Conservation (phyloP, 2,888 invertebrate genomes). For the Tetropium fuscum region DNA sequence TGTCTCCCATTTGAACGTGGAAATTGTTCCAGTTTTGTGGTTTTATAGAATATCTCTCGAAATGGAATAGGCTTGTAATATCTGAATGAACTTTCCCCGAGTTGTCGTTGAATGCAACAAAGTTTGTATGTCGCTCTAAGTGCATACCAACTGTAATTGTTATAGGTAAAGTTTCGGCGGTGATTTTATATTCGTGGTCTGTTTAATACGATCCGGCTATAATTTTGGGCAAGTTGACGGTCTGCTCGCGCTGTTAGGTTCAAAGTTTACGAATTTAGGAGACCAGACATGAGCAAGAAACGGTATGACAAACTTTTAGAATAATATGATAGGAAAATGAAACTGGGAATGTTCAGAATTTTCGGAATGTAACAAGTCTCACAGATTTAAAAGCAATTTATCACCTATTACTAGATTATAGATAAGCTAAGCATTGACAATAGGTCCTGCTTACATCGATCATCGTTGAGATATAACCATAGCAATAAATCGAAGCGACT, state of each 20-base stretch:
- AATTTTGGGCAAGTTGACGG: constrained; percentile 52
- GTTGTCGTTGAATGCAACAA: constrained; percentile 41
- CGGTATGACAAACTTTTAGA: background rate
- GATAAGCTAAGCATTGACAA: no score
- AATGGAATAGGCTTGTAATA: constrained; percentile 45
- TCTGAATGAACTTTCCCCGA: constrained; percentile 39
- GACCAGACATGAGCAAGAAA: background rate
- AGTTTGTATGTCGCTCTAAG: constrained; percentile 48
- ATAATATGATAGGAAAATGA: background rate
- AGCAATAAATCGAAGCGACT: no score
- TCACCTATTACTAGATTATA: no score
- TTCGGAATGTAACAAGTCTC: background rate
- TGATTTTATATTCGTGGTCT: constrained; percentile 59
- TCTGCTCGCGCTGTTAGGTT: constrained; percentile 49
- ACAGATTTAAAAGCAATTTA: no score
- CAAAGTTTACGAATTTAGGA: constrained; percentile 34
- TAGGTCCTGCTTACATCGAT: no score
- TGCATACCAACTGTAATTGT: constrained; percentile 59
- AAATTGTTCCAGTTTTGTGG: constrained; percentile 33
- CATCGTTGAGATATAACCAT: no score
- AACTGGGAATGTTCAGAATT: background rate
- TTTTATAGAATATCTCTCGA: constrained; percentile 33
- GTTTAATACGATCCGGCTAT: constrained; percentile 55
- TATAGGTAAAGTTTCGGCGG: constrained; percentile 57
- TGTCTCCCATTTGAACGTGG: constrained; percentile 18